Evolutionary conservation across 2,888 invertebrate genomes (phyloP).

Genomic region (Nomada flava): DNA sequence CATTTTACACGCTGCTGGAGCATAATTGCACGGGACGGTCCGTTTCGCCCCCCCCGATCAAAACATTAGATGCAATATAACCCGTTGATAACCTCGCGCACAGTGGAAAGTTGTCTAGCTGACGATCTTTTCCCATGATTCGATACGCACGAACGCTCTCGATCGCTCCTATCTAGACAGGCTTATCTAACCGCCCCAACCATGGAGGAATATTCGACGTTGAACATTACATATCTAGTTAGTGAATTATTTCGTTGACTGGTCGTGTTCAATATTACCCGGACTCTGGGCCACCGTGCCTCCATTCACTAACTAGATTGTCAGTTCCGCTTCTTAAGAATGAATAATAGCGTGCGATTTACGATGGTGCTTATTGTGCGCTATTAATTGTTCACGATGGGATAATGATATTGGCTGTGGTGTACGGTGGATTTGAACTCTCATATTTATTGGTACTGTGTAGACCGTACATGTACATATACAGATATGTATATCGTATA

Average conservation of each 20-base stretch:
- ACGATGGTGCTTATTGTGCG: conserved; percentile 1
- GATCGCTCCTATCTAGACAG: conserved; percentile 50
- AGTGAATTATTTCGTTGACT: conserved; percentile 45
- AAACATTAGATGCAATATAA: conserved; percentile 32
- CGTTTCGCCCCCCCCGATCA: background rate
- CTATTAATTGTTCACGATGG: background rate
- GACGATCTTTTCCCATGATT: conserved; percentile 68
- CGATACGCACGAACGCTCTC: conserved; percentile 64
- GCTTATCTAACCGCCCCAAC: conserved; percentile 30
- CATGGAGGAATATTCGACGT: conserved; percentile 35
- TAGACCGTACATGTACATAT: background rate
- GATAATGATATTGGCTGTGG: conserved; percentile 6
- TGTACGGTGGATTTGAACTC: background rate
- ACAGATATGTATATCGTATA: too few species aligned
- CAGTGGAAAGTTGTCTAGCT: conserved; percentile 50
- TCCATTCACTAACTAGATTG: conserved; percentile 17
- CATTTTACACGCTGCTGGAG: conserved; percentile 34
- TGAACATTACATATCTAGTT: conserved; percentile 15
- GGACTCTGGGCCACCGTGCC: conserved; percentile 6
- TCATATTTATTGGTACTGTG: background rate
- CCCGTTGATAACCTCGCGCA: conserved; percentile 58
- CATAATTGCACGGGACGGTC: background rate
- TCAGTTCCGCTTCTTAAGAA: background rate
- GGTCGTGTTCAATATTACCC: background rate
- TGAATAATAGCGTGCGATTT: conserved; percentile 2